Evolutionary conservation across 2,113 vertebrate species (phyloP).

Genomic region (Piprites chloris): DNA sequence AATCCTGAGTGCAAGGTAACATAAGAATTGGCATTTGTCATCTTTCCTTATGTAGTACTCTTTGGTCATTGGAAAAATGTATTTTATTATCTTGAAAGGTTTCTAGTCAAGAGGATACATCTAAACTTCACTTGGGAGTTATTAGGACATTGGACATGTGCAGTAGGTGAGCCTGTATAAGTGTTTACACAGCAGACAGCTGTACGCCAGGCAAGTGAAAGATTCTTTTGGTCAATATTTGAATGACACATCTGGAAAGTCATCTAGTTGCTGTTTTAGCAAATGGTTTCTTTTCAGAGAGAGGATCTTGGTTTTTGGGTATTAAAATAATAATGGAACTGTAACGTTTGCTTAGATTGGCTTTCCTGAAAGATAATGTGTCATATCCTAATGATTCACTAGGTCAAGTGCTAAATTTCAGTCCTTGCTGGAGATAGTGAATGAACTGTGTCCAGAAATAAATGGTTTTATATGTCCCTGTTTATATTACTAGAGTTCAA

Average conservation of each 20-base stretch:
- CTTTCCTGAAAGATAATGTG: neutral
- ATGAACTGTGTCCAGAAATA: neutral
- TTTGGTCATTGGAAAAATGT: neutral
- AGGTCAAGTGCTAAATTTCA: neutral
- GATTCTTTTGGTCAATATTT: neutral
- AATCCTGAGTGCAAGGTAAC: neutral
- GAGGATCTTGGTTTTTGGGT: neutral
- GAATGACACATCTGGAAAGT: neutral
- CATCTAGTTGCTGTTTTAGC: neutral
- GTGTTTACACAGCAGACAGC: neutral
- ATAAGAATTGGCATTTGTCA: neutral
- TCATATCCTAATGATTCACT: neutral
- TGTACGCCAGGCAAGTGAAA: neutral
- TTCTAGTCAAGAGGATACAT: neutral
- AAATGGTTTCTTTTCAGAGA: neutral
- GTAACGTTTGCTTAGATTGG: neutral
- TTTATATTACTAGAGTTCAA: neutral
- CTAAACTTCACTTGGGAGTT: neutral
- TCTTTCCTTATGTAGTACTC: neutral
- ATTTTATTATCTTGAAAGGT: neutral
- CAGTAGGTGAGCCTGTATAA: neutral
- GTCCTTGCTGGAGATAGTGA: neutral
- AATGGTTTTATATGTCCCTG: neutral
- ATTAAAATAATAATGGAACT: neutral
- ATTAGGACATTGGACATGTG: neutral